Evolutionary conservation across 2,888 invertebrate species (phyloP), one percentile per base, ranked within the genome.

Genomic region (Isoperla grammatica): DNA sequence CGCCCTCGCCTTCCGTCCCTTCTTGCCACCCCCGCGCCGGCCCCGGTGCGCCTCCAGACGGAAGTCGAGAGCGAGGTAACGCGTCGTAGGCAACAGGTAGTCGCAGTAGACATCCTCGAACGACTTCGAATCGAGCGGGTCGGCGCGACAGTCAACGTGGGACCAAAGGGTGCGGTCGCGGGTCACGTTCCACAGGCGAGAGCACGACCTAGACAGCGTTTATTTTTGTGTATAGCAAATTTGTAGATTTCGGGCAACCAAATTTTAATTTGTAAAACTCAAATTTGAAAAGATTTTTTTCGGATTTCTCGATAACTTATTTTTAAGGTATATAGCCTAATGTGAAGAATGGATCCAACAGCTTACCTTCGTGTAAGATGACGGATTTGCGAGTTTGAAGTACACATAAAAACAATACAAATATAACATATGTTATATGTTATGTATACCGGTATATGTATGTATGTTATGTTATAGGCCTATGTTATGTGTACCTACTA

Each of bases 141-240:
- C 15, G 39, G 8, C 53, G 19, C 53, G 53, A 20, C 53, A 53
- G 39, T 53, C 53, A 15, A 53, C 53, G 17, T 12, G n/a, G 3
- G n/a, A 15, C 53, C 53, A 53, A 19, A 53, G 40, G 11, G 53
- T 53, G 37, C 39, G 53, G 53, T 53, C 53, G 37, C 15, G 20
- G 39, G 19, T 39, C 39, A 53, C 15, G 9, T 15, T 19, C 5
- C 12, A 12, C 53, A 53, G 39, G 13, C 53, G 53, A 2, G 11
- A 9, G 19, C 53, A 53, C 1, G 53, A 19, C 15, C 53, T 53
- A n/a, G n/a, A n/a, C n/a, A n/a, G n/a, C n/a, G n/a, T n/a, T n/a
- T n/a, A n/a, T n/a, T n/a, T n/a, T n/a, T n/a, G n/a, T n/a, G n/a
- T n/a, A n/a, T n/a, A n/a, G n/a, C n/a, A n/a, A n/a, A n/a, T n/a